phyloP scores from a whole-genome alignment of 2,888 invertebrate species.

The Orchesellides sinensis region DNA sequence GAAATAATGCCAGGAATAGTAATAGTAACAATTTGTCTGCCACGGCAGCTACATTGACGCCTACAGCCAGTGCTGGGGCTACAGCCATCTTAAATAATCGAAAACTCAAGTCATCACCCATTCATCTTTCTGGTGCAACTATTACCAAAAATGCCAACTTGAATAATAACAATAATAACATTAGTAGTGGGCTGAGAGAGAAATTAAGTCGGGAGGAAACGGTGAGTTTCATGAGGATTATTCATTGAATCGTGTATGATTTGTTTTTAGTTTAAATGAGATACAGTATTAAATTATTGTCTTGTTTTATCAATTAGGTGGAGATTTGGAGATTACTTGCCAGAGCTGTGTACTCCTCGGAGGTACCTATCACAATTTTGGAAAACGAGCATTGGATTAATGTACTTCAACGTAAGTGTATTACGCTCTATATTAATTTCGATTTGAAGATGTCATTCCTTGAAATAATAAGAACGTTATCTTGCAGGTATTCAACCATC shows the following conservation, averaged over 20 bases:
- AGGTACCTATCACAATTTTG: slow-evolving; percentile 53
- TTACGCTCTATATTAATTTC: not conserved
- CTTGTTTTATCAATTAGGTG: slow-evolving; percentile 17
- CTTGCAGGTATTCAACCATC: slow-evolving; percentile 46
- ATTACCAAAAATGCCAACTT: slow-evolving; percentile 48
- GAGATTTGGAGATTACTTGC: slow-evolving; percentile 62
- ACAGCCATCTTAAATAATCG: not conserved
- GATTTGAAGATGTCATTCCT: not conserved
- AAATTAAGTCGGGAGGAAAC: slow-evolving; percentile 50
- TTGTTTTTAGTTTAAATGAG: too few species aligned
- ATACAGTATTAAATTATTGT: too few species aligned
- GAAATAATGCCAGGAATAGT: not conserved
- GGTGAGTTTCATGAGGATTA: slow-evolving; percentile 17
- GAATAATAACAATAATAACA: slow-evolving; percentile 28
- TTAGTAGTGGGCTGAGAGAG: slow-evolving; percentile 25
- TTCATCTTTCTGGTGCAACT: slow-evolving; percentile 29
- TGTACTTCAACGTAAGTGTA: slow-evolving; percentile 38
- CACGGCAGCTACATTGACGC: not conserved
- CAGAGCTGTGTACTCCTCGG: slow-evolving; percentile 58
- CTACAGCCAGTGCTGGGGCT: not conserved
- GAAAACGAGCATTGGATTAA: slow-evolving; percentile 61
- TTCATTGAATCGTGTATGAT: not conserved
- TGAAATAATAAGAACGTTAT: not conserved
- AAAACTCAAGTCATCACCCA: slow-evolving; percentile 30
- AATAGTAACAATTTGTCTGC: not conserved